phyloP scores from a whole-genome alignment of 1,140 invertebrate species.

The Penaeus vannamei region DNA sequence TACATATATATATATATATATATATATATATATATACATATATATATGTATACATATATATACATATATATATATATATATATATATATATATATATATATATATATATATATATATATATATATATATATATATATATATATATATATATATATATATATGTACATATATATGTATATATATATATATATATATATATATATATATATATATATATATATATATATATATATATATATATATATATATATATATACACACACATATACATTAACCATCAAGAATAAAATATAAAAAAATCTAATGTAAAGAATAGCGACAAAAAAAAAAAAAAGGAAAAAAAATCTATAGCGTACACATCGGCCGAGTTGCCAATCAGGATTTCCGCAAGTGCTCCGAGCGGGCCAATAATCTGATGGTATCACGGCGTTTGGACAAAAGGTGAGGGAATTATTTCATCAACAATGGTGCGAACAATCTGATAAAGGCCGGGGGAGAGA shows the following conservation, averaged over 20 bases:
- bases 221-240: constrained; percentile 35
- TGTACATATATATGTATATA: not conserved
- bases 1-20: constrained; percentile 27
- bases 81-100: constrained; percentile 27
- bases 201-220: constrained; percentile 36
- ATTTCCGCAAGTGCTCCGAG: too few species aligned
- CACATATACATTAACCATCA: too few species aligned
- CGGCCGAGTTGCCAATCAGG: too few species aligned
- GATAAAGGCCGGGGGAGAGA: not conserved
- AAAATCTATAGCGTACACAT: too few species aligned
- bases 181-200: not conserved
- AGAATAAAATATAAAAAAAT: too few species aligned
- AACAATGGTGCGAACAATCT: constrained; percentile 44
- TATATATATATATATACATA: constrained; percentile 25
- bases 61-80: constrained; percentile 32
- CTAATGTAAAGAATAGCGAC: too few species aligned
- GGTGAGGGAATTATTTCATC: constrained; percentile 47
- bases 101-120: not conserved
- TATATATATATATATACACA: not conserved
- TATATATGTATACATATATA: not conserved
- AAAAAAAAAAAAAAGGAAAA: too few species aligned
- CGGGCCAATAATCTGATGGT: too few species aligned
- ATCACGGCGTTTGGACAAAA: not conserved
- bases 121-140: not conserved
- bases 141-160: constrained; percentile 25